Evolutionary conservation across 2,888 invertebrate species (phyloP), one percentile per base, ranked within the genome.

Genomic region (Coecobrya sp.): DNA sequence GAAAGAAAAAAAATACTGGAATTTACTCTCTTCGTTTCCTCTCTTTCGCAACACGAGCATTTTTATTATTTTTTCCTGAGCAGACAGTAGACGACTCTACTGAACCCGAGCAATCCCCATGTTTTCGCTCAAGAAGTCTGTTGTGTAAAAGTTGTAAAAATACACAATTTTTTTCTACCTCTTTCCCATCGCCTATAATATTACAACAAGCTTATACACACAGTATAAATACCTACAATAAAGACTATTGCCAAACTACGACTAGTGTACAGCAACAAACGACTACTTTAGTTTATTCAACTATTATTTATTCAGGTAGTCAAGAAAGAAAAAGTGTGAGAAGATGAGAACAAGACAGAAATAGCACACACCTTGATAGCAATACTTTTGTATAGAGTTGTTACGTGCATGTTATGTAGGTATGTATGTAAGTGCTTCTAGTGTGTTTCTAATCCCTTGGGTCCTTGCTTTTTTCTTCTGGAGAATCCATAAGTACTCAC

Each of bases 291-390:
- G 22, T 65, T 65, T 65, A 19, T 55, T 76, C 45, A 76, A 76
- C 76, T 55, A 81, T 81, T 86, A 86, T 73, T 86, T 86, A 86
- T 86, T 86, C 86, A 86, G 42, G 52, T 25, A 55, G 76, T 52
- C 49, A 49, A 52, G 52, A 52, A 52, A 79, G 30, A 79, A 52
- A 55, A 81, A 81, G 81, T 52, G 55, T 30, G 55, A 55, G 81
- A 55, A 81, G 81, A 81, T 81, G 81, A 81, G 52, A 55, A 81
- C 30, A n/a, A 81, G 85, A 86, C 84, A 86, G 65, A 73, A 86
- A 73, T 73, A 59, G 59, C 73, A 52, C 70, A 86, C 81, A 81
- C 55, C 30, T 52, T 79, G 52, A 79, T 45, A 42, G 45, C 13
- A 76, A 16, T 73, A 73, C 73, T 73, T n/a, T n/a, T 49, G 42